Conservation (phyloP, 2,113 vertebrate species). For the Cochlearius cochlearius region DNA sequence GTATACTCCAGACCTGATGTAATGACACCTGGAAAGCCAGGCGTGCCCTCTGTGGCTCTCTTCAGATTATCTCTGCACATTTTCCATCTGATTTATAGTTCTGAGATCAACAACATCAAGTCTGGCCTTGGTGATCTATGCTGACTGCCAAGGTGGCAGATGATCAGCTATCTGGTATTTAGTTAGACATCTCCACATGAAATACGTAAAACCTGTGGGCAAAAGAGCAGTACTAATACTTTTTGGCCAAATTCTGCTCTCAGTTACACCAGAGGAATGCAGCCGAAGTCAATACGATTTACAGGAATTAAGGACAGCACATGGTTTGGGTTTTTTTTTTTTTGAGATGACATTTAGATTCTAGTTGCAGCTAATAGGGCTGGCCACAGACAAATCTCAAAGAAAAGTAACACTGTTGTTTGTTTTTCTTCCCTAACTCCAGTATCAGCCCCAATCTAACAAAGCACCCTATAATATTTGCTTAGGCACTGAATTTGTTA, state of each 20-base stretch:
- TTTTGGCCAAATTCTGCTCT: background rate
- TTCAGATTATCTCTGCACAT: background rate
- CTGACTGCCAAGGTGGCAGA: background rate
- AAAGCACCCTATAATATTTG: conserved; percentile 32
- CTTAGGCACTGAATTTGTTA: conserved; percentile 29
- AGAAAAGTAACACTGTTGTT: conserved; percentile 1
- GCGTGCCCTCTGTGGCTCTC: background rate
- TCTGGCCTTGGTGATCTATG: background rate
- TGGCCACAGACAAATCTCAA: background rate
- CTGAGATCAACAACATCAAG: background rate
- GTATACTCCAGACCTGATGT: background rate
- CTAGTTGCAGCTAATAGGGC: background rate
- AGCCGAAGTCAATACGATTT: background rate
- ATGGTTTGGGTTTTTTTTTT: background rate
- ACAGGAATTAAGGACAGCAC: background rate
- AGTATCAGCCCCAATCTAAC: conserved; percentile 8
- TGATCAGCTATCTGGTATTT: background rate
- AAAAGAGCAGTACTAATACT: background rate
- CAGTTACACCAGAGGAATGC: conserved; percentile 6
- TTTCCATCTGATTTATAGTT: background rate
- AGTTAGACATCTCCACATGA: background rate
- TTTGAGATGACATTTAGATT: background rate
- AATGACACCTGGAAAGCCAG: background rate
- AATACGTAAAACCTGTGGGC: background rate
- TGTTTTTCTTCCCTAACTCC: conserved; percentile 25